A percentile compares a stretch with the other conserved stretches of the same genome.
Conservation (phyloP, 1,140 invertebrate species). For the Bilobella aurantiaca region DNA sequence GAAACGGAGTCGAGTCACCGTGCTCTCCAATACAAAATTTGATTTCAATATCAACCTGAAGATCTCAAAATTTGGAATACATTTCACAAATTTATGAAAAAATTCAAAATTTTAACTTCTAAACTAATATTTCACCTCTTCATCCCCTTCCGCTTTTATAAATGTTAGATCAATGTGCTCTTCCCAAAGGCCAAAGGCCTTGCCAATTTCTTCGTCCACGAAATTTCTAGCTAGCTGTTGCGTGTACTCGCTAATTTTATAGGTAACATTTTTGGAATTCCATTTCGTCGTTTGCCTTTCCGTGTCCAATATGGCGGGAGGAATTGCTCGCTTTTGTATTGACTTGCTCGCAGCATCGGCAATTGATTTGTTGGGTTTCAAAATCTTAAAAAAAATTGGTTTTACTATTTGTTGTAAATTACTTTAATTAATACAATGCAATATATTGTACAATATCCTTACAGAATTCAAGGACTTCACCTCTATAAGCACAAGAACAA, state of each 20-base stretch:
- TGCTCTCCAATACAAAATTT: neutral
- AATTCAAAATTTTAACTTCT: neutral
- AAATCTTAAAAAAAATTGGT: too few species aligned
- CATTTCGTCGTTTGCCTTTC: neutral
- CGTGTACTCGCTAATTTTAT: neutral
- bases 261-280: neutral
- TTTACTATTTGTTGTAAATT: too few species aligned
- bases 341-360: too few species aligned
- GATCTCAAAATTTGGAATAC: neutral
- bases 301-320: neutral
- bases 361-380: too few species aligned
- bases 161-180: neutral
- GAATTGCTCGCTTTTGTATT: neutral
- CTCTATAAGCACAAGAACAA: too few species aligned
- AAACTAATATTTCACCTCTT: too few species aligned
- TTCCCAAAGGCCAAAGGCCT: neutral
- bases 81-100: neutral
- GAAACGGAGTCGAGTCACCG: neutral
- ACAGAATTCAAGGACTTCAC: too few species aligned
- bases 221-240: neutral
- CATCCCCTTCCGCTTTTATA: too few species aligned
- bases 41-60: conserved; percentile 6
- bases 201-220: neutral
- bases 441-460: too few species aligned
- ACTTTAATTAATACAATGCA: too few species aligned